A percentile compares a stretch with the other conserved stretches of the same genome.
Evolutionary conservation across 2,113 vertebrate genomes (phyloP).

Genomic region (Callorhinus ursinus): DNA sequence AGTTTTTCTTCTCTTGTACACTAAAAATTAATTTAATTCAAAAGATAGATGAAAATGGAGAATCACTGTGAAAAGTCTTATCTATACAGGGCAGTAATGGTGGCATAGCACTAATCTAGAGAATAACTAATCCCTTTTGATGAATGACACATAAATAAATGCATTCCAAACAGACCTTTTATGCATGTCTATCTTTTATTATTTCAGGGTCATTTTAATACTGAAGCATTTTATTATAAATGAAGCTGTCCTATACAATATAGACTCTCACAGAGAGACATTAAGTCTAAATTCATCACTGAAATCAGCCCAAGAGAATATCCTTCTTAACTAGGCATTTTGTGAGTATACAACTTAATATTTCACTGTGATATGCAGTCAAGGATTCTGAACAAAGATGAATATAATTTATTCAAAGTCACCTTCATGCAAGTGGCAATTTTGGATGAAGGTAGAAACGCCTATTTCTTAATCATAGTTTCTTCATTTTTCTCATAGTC

Average conservation of each 20-base stretch:
- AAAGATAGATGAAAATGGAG: conserved; percentile 62
- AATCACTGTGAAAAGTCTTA: conserved; percentile 46
- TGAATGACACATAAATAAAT: conserved; percentile 63
- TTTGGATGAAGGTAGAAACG: conserved; percentile 27
- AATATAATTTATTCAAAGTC: conserved; percentile 74
- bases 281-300: conserved; percentile 56
- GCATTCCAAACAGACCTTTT: conserved; percentile 26
- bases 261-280: conserved; percentile 31
- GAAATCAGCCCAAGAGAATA: conserved; percentile 52
- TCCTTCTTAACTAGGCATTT: conserved; percentile 62
- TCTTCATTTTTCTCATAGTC: conserved; percentile 56
- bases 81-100: neutral
- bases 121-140: conserved; percentile 30
- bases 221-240: conserved; percentile 69
- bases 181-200: conserved; percentile 46
- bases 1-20: neutral
- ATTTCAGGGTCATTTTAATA: conserved; percentile 65
- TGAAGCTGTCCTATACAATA: conserved; percentile 61
- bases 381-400: conserved; percentile 60
- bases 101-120: conserved; percentile 26
- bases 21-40: conserved; percentile 53
- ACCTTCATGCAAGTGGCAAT: conserved; percentile 72
- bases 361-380: conserved; percentile 72
- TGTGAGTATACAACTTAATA: conserved; percentile 71
- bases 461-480: conserved; percentile 53